Conservation (phyloP, 2,888 invertebrate genomes). For the Desoria tigrina region DNA sequence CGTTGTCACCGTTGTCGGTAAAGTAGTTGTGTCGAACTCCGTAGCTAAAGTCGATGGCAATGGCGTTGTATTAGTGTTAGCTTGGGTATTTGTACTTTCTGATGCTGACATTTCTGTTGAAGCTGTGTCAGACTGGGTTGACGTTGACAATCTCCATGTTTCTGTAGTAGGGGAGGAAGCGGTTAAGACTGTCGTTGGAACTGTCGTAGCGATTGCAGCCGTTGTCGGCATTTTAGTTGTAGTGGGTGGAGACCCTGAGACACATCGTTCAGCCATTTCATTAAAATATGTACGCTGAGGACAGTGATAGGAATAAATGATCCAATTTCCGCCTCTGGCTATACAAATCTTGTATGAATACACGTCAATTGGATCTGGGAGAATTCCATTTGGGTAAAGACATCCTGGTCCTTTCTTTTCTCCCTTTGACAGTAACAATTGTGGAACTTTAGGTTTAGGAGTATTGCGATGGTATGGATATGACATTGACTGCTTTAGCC, state of each 20-base stretch:
- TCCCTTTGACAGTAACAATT: too few relatives aligned
- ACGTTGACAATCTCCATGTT: too few relatives aligned
- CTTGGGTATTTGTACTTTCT: background rate
- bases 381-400: background rate
- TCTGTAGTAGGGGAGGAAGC: too few relatives aligned
- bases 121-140: too few relatives aligned
- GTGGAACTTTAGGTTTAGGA: too few relatives aligned
- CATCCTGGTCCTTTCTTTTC: too few relatives aligned
- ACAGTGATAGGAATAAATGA: conserved; percentile 7
- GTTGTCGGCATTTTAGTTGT: background rate
- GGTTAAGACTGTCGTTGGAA: too few relatives aligned
- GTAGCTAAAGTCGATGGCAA: background rate
- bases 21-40: background rate
- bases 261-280: background rate
- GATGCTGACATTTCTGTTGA: too few relatives aligned
- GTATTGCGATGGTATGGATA: too few relatives aligned
- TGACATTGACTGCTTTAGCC: too few relatives aligned
- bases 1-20: background rate
- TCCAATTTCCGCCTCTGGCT: conserved; percentile 3
- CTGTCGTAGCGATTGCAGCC: too few relatives aligned
- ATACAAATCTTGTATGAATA: conserved; percentile 2
- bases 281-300: background rate
- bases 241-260: background rate
- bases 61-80: background rate
- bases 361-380: background rate